Conservation (phyloP, 2,113 vertebrate genomes). For the Pantherophis guttatus region DNA sequence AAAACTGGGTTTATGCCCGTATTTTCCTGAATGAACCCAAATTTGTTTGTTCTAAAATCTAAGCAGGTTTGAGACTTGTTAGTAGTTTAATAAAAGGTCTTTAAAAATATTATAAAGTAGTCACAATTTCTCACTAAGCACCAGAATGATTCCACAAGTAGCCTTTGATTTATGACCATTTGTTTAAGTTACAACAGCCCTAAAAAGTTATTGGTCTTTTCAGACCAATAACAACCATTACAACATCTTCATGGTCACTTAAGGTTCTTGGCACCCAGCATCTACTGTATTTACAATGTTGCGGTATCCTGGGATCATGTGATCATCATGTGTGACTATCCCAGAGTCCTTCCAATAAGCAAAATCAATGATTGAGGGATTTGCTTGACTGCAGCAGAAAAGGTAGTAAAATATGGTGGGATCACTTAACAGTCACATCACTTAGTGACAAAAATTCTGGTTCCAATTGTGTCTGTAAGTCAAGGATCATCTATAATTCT, state of each 20-base stretch:
- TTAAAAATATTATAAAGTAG: not conserved
- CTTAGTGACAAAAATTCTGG: not conserved
- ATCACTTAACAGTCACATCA: not conserved
- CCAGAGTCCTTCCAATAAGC: not conserved
- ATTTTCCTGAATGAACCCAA: not conserved
- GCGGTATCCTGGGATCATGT: not conserved
- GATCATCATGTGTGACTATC: not conserved
- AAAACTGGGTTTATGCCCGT: not conserved
- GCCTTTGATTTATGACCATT: not conserved
- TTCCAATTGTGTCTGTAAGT: not conserved
- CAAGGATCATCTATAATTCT: not conserved
- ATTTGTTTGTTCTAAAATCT: not conserved
- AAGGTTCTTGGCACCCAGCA: not conserved
- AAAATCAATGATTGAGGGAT: not conserved
- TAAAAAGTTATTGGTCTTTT: not conserved
- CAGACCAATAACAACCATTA: not conserved
- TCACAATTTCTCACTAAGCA: not conserved
- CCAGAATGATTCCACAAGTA: not conserved
- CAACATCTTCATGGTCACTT: not conserved
- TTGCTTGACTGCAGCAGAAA: not conserved
- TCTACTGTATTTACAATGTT: not conserved
- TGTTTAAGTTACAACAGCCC: not conserved
- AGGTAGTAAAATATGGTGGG: not conserved
- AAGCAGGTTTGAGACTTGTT: not conserved
- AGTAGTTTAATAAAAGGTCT: not conserved